Conservation (phyloP, 1,140 invertebrate genomes). For the Heterodera schachtii region DNA sequence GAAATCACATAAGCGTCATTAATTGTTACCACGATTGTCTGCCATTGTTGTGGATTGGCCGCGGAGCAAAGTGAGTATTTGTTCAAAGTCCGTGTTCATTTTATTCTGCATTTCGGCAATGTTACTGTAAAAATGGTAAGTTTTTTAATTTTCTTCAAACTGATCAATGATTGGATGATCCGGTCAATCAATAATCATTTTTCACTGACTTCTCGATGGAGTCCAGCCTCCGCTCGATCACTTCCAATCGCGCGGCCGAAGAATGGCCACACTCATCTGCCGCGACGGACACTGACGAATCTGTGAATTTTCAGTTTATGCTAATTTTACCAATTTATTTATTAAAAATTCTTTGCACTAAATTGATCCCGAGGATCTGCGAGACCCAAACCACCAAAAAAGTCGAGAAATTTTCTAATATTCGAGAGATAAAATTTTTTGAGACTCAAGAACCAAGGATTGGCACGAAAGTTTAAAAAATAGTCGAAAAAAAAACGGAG, state of each 20-base stretch:
- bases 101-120: conserved; percentile 62
- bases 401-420: no score
- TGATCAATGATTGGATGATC: no score
- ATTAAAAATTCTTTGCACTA: no score
- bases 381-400: no score
- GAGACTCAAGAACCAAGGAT: no score
- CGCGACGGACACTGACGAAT: not conserved
- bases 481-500: no score
- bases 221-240: conserved; percentile 25
- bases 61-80: conserved; percentile 39
- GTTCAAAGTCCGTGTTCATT: conserved; percentile 59
- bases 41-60: not conserved
- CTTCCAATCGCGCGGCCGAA: conserved; percentile 16
- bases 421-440: no score
- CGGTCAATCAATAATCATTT: not conserved
- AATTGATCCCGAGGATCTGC: no score
- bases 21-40: not conserved
- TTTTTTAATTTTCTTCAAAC: no score
- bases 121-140: conserved; percentile 50
- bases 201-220: not conserved
- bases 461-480: no score
- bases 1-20: no score
- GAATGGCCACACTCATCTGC: not conserved
- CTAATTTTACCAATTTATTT: not conserved
- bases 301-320: conserved; percentile 9